phyloP scores from a whole-genome alignment of 2,888 invertebrate species.

The Latrodectus elegans region DNA sequence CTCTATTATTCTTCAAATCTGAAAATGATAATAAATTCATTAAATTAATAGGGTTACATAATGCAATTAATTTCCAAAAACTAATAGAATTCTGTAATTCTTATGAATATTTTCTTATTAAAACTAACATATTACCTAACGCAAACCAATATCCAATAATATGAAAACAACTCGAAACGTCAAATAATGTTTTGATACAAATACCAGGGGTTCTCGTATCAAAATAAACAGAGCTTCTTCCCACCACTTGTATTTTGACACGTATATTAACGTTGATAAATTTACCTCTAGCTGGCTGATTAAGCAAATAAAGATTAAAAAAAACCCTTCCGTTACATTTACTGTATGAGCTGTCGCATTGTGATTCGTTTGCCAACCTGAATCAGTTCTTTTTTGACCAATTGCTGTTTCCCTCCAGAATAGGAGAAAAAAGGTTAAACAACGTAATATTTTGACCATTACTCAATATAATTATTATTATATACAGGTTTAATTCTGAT shows the following conservation, averaged over 20 bases:
- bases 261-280: constrained; percentile 27
- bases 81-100: neutral
- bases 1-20: neutral
- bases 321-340: neutral
- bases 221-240: constrained; percentile 1
- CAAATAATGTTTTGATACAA: neutral
- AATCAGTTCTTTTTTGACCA: neutral
- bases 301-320: neutral
- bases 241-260: constrained; percentile 55
- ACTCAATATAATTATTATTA: too few relatives aligned
- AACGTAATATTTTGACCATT: too few relatives aligned
- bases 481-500: too few relatives aligned
- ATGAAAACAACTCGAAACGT: neutral
- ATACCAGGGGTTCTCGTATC: neutral
- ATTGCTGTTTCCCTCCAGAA: too few relatives aligned
- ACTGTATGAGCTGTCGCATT: neutral
- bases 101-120: neutral
- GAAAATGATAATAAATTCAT: neutral
- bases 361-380: neutral
- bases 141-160: neutral
- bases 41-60: neutral
- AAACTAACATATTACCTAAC: neutral
- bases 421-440: too few relatives aligned
- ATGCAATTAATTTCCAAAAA: neutral
- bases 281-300: constrained; percentile 32